Percentiles rank a stretch among this genome's conserved stretches.
phyloP scores from a whole-genome alignment of 2,888 invertebrate species.

The Agrotis clavis region DNA sequence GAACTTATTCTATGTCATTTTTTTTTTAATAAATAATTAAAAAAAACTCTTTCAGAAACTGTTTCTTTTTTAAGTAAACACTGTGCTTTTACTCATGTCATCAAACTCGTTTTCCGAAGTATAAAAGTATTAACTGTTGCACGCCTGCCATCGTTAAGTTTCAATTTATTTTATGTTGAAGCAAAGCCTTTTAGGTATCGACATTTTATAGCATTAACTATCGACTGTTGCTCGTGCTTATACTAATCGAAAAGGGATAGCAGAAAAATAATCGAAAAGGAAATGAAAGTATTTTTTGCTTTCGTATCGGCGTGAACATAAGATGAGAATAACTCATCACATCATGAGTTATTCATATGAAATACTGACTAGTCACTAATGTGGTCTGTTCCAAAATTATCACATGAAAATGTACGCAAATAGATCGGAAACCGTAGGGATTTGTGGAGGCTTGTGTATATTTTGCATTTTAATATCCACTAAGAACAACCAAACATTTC shows the following conservation, averaged over 20 bases:
- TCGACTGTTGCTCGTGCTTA: neutral
- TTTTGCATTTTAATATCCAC: too few relatives aligned
- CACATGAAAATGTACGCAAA: too few relatives aligned
- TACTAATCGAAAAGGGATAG: neutral
- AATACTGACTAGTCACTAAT: neutral
- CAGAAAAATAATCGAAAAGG: too few relatives aligned
- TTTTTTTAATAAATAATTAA: neutral
- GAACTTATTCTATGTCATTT: neutral
- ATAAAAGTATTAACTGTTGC: slow-evolving; percentile 32
- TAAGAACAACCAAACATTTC: too few relatives aligned
- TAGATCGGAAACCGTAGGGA: too few relatives aligned
- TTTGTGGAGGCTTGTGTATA: too few relatives aligned
- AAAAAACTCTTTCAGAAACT: neutral
- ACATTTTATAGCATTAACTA: slow-evolving; percentile 10
- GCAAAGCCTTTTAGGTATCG: slow-evolving; percentile 22
- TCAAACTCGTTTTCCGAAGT: slow-evolving; percentile 37
- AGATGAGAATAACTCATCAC: neutral
- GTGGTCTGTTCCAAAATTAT: neutral
- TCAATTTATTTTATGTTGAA: slow-evolving; percentile 36
- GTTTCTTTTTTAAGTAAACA: neutral
- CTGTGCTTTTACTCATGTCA: slow-evolving; percentile 10
- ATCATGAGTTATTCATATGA: neutral
- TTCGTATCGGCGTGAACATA: neutral
- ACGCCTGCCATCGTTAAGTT: slow-evolving; percentile 37
- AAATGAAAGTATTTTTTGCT: neutral